Conservation (phyloP, 2,113 vertebrate species). For the Hypanus sabinus region DNA sequence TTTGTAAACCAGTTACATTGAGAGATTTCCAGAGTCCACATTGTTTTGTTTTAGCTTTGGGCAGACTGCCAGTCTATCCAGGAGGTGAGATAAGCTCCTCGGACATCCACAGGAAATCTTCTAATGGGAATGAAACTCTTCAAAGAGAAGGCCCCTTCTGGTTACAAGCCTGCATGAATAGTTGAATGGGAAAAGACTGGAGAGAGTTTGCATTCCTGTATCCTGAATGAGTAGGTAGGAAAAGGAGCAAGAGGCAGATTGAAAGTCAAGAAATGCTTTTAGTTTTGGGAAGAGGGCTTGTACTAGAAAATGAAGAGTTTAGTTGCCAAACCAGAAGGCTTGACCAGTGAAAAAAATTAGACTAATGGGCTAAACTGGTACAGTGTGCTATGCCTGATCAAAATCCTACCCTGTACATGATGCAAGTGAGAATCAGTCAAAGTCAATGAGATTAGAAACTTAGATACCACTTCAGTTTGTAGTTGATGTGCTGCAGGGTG, state of each 20-base stretch:
- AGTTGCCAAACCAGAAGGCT: background rate
- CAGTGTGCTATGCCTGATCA: background rate
- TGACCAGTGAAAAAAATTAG: background rate
- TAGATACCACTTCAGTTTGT: background rate
- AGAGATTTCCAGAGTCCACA: background rate
- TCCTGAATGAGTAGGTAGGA: background rate
- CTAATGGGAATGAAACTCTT: background rate
- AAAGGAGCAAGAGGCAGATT: background rate
- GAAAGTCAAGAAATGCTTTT: background rate
- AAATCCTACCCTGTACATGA: background rate
- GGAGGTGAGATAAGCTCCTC: background rate
- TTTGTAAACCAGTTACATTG: background rate
- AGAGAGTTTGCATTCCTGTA: background rate
- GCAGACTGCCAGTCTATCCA: background rate
- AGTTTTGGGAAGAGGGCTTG: background rate
- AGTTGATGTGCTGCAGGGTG: background rate
- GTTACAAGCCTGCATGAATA: background rate
- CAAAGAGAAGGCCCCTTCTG: background rate
- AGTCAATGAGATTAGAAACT: background rate
- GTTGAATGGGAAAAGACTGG: background rate
- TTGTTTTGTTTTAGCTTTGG: background rate
- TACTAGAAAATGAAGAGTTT: background rate
- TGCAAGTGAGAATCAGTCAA: background rate
- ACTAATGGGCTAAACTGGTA: background rate
- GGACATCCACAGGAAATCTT: background rate